Conservation (phyloP, 64 coral and sea anemone genomes). For the Dendrophyllia cribrosa region DNA sequence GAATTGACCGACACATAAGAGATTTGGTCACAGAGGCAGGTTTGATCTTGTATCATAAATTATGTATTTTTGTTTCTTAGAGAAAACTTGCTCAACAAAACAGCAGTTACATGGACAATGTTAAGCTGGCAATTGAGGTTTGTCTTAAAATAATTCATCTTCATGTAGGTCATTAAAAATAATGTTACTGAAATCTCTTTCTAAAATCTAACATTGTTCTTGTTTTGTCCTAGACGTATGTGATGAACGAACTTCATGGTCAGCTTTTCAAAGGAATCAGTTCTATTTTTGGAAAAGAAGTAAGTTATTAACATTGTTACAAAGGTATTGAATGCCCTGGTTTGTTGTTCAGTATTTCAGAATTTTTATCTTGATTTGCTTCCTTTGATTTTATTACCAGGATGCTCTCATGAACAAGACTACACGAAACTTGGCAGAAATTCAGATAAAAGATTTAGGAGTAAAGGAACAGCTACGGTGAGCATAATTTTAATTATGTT, state of each 20-base stretch:
- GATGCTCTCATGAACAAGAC: constrained; percentile 92
- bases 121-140: constrained; percentile 96
- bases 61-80: constrained; percentile 63
- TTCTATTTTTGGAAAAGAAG: constrained; percentile 92
- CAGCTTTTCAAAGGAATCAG: constrained; percentile 92
- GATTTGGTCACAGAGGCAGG: no score
- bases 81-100: constrained; percentile 86
- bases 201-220: no score
- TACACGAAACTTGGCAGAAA: constrained; percentile 90
- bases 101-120: constrained; percentile 85
- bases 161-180: no score
- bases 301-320: not conserved
- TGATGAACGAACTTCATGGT: constrained; percentile 80
- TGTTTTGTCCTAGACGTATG: constrained; percentile 76
- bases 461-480: constrained; percentile 90
- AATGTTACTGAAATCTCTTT: no score
- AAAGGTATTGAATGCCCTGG: no score
- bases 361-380: not conserved
- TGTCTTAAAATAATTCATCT: not conserved
- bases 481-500: constrained; percentile 2
- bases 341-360: no score
- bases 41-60: not conserved
- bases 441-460: constrained; percentile 93
- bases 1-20: no score
- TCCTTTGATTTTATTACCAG: constrained; percentile 19